Percentiles rank a stretch among this genome's conserved stretches.
Evolutionary conservation across 2,113 vertebrate species (phyloP).

Genomic region (Pungitius pungitius): DNA sequence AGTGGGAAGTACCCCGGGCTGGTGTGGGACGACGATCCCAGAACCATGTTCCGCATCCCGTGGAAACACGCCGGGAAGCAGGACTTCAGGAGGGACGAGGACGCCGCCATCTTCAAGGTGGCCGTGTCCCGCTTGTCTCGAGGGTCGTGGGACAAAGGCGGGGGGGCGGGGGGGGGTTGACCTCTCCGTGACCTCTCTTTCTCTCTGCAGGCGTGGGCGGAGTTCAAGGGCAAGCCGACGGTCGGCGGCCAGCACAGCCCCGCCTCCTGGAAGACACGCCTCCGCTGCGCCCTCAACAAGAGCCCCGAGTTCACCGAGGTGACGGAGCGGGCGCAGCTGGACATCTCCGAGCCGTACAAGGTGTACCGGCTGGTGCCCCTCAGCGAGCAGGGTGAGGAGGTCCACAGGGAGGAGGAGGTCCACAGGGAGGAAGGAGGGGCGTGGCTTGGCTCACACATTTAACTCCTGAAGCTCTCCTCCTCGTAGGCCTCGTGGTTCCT

Average conservation of each 20-base stretch:
- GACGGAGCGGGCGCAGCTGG: constrained; percentile 80
- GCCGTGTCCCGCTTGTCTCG: no score
- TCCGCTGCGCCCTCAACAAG: constrained; percentile 92
- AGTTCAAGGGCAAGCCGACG: constrained; percentile 84
- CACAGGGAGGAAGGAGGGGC: no score
- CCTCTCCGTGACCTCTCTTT: not conserved
- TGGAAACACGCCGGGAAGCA: constrained; percentile 95
- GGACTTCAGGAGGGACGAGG: constrained; percentile 89
- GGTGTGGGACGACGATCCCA: constrained; percentile 85
- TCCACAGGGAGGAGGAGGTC: no score
- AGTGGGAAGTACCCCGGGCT: constrained; percentile 84
- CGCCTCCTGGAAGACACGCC: constrained; percentile 88
- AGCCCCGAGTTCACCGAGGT: constrained; percentile 88
- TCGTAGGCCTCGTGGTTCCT: constrained; percentile 48
- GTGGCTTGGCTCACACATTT: not conserved
- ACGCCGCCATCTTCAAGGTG: constrained; percentile 90
- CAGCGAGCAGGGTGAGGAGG: constrained; percentile 74
- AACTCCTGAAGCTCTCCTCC: not conserved
- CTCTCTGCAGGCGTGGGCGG: constrained; percentile 85
- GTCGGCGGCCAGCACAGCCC: constrained; percentile 73
- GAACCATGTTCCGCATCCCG: constrained; percentile 92
- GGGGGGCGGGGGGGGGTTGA: no score
- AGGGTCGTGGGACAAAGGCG: no score
- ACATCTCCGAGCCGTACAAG: constrained; percentile 89
- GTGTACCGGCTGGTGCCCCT: constrained; percentile 86